Base-by-base conservation (phyloP, 2,888 invertebrate species). In the Lacanobia wlatinum region DNA sequence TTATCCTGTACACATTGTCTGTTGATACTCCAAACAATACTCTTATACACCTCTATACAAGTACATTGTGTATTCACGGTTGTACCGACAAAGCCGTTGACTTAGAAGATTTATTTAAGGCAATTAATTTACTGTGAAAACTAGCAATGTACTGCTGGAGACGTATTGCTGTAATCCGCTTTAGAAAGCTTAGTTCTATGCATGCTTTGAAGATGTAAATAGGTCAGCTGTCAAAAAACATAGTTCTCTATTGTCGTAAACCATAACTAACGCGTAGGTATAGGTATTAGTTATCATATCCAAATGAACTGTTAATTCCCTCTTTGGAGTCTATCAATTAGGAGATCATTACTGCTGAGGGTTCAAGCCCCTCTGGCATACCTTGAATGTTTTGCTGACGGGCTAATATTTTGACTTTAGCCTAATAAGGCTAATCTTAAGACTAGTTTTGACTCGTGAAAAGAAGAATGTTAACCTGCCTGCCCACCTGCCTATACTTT, bases 21-120 rank as follows among this genome's bases (percentile, higher is more conserved):
- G 59, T 81, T 67, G 46, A 70, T 71, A 58, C 43, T 61, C 18
- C 10, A 46, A 58, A 81, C 82, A 81, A 71, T 71, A 67, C 59
- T 46, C 21, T 5, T 58, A 40, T 50, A 23, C 23, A 46, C 4
- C n/a, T 53, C 28, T 21, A 52, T 46, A 52, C 23, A 76, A 68
- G 68, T 18, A 48, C n/a, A 58, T 52, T 58, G 50, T 77, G 46
- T 50, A 55, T 80, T 62, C 18, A 34, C 12, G 21, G 23, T 46
- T 76, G 38, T 61, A 38, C 46, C n/a, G 16, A 56, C 66, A 68
- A 58, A 58, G 71, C 67, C 40, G 52, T 74, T 53, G n/a, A 58
- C 40, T 70, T 70, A 64, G 23, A 63, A 81, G 60, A 63, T 76
- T 63, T 72, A 72, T 59, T 48, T 59, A 16, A 21, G 50, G 14